A percentile compares a stretch with the other conserved stretches of the same genome.
These are phyloP conservation scores for Calypte anna DNA, from an alignment of 2,113 vertebrate genomes.

Conservation along the genomic window DNA sequence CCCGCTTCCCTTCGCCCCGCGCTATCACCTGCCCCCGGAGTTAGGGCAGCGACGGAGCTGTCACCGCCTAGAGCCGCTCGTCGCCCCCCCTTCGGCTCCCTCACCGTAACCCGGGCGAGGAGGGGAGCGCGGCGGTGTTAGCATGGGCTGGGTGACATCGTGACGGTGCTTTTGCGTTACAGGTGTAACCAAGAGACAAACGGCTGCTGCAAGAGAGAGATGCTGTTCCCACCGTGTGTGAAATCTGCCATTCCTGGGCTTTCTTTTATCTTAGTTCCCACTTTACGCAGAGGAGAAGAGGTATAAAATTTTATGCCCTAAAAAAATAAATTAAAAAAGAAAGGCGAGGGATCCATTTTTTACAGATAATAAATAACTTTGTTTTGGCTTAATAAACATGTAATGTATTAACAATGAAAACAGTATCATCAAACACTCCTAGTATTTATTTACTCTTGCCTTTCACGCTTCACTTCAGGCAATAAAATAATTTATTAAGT, in stretches of 20 bases:
- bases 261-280: fast-evolving
- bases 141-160: fast-evolving
- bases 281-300: not conserved
- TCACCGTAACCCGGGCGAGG: not conserved
- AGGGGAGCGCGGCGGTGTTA: not conserved
- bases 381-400: not conserved
- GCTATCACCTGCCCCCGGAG: not conserved
- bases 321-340: not conserved
- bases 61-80: not conserved
- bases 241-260: not conserved
- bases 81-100: not conserved
- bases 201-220: not conserved
- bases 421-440: not conserved
- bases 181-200: not conserved
- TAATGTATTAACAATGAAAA: not conserved
- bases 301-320: not conserved
- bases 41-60: not conserved
- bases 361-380: not conserved
- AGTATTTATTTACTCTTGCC: not conserved
- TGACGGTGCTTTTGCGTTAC: not conserved
- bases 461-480: not conserved
- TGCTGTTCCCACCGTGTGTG: not conserved
- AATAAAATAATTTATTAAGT: not conserved
- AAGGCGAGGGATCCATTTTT: not conserved
- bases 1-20: not conserved